These are phyloP conservation scores for Eublepharis macularius DNA, from an alignment of 2,113 vertebrate species.

Conservation along the genomic window DNA sequence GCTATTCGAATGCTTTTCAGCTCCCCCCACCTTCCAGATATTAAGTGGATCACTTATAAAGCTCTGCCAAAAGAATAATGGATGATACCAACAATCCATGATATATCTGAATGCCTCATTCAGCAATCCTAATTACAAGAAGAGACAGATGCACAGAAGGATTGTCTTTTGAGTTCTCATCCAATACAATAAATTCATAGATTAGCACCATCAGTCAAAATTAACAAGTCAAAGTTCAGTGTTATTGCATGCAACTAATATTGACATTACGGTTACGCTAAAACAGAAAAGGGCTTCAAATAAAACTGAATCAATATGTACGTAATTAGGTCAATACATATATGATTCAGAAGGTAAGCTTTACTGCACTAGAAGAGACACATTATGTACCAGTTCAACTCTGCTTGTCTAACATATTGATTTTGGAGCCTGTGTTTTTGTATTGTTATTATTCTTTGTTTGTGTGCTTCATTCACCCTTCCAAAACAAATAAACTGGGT, in stretches of 20 bases:
- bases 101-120: conserved; percentile 13
- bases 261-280: conserved; percentile 76
- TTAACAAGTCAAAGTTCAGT: conserved; percentile 72
- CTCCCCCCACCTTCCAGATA: not conserved
- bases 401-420: conserved; percentile 68
- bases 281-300: conserved; percentile 66
- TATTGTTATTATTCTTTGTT: conserved; percentile 65
- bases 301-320: conserved; percentile 79
- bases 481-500: conserved; percentile 57
- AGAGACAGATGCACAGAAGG: not conserved
- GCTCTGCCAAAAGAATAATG: not conserved
- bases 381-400: conserved; percentile 56
- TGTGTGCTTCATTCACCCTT: conserved; percentile 63
- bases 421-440: conserved; percentile 63
- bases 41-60: not conserved
- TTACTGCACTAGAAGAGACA: conserved; percentile 38
- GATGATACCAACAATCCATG: not conserved
- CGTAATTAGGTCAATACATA: conserved; percentile 77
- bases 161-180: conserved; percentile 36
- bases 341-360: conserved; percentile 74
- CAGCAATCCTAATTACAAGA: not conserved
- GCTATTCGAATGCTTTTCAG: not conserved
- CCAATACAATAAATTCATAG: conserved; percentile 54
- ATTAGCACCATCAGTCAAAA: conserved; percentile 68
- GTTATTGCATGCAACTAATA: conserved; percentile 72